phyloP scores from a whole-genome alignment of 1,140 invertebrate genomes.

The Drosophila subpulchrella region DNA sequence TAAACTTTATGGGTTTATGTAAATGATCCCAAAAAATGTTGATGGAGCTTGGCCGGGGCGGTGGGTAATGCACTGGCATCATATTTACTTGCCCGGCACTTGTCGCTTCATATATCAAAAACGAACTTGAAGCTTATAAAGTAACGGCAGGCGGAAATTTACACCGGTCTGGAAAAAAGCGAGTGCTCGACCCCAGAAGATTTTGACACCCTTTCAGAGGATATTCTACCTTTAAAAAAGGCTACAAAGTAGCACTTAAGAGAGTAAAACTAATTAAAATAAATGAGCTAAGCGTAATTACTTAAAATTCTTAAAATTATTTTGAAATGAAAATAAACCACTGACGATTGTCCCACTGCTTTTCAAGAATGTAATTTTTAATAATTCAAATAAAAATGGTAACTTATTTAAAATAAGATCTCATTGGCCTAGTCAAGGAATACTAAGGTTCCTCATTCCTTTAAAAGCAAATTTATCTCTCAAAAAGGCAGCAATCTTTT shows the following conservation, averaged over 20 bases:
- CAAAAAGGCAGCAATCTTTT: neutral
- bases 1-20: slow-evolving; percentile 78
- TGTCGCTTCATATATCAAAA: slow-evolving; percentile 65
- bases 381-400: no score
- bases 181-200: neutral
- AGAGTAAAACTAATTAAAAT: neutral
- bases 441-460: neutral
- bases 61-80: slow-evolving; percentile 40
- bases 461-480: neutral
- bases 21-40: slow-evolving; percentile 63
- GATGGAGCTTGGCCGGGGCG: neutral
- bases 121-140: slow-evolving; percentile 42
- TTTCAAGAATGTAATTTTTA: no score
- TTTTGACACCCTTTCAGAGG: neutral
- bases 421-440: neutral
- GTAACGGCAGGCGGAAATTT: slow-evolving; percentile 9
- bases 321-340: no score
- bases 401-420: no score
- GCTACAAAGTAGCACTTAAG: neutral
- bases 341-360: no score
- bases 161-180: slow-evolving; percentile 1
- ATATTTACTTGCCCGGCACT: slow-evolving; percentile 53
- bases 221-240: neutral
- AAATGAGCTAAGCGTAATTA: neutral
- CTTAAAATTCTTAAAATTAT: neutral